Evolutionary conservation across 1,140 invertebrate species (phyloP), one percentile per base, ranked within the genome.

Genomic region (Zaprionus davidi): DNA sequence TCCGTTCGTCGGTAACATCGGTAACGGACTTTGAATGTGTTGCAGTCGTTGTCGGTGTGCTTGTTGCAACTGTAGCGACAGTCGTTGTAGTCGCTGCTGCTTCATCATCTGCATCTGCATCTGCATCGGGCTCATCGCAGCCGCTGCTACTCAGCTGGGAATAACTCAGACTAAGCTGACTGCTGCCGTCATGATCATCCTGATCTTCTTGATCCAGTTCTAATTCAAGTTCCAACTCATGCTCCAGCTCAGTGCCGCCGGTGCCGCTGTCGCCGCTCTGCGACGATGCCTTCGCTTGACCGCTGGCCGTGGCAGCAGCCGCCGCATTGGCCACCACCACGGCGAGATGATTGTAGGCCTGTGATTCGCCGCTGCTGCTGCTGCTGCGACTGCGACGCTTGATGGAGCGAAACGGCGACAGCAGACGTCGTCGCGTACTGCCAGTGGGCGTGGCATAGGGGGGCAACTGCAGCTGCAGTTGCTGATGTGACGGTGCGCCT

Each of bases 361-460:
- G 91, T 2, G 86, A 91, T 13, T 92, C 90, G 53, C 81, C 90
- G 75, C 91, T 92, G 81, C 90, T 92, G 78, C 86, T 92, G 75
- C 91, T 92, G 84, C 91, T 92, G 46, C 91, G 90, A 76, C 91
- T 92, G 79, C 91, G 91, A 7, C 91, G 82, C 71, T 91, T 91
- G 63, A 92, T 74, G 0, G 91, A 91, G 2, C 90, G 90, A 60
- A 92, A 92, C 22, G 91, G 91, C 22, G 91, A 79, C 2, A 92
- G 82, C n/a, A 92, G 68, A n/a, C 91, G 91, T 5, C 86, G 90
- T 11, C 87, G 76, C 17, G 84, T 78, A 57, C 70, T 81, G 68
- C 83, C 53, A 3, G 79, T 91, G 55, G 91, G 91, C 78, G 91
- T 92, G 88, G 73, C 69, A 73, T 86, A 77, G 73, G 85, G 81